Evolutionary conservation across 1,140 invertebrate species (phyloP).

Genomic region (Cyphomyrmex costatus): DNA sequence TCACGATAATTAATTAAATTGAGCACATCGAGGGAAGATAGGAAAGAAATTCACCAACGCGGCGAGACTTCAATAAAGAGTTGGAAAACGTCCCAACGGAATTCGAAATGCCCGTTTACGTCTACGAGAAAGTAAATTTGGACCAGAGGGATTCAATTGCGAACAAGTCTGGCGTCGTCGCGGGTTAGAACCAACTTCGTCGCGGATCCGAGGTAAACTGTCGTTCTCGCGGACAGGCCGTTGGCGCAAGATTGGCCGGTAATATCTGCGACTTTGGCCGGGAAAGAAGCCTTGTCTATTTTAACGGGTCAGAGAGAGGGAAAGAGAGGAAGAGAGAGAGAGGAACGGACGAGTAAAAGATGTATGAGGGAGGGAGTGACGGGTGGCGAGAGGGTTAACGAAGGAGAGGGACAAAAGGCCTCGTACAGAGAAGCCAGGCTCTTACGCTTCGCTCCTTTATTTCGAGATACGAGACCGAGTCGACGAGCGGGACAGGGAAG

Average conservation of each 20-base stretch:
- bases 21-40: not conserved
- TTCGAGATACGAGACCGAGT: conserved; percentile 42
- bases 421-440: conserved; percentile 50
- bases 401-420: conserved; percentile 68
- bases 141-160: conserved; percentile 35
- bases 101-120: conserved; percentile 20
- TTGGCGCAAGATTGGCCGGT: conserved; percentile 72
- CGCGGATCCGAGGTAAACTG: conserved; percentile 81
- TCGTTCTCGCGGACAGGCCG: conserved; percentile 70
- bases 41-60: not conserved
- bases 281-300: conserved; percentile 84
- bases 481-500: conserved; percentile 16
- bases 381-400: conserved; percentile 65
- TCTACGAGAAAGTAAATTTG: conserved; percentile 45
- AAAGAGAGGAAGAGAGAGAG: conserved; percentile 45
- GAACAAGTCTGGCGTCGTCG: conserved; percentile 51
- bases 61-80: not conserved
- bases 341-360: conserved; percentile 55
- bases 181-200: conserved; percentile 71
- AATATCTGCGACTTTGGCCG: conserved; percentile 82
- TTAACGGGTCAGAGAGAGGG: conserved; percentile 80
- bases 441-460: conserved; percentile 49
- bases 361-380: conserved; percentile 31
- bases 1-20: not conserved
- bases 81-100: not conserved